Conservation (phyloP, 2,888 invertebrate genomes). For the Cheilosia soror region DNA sequence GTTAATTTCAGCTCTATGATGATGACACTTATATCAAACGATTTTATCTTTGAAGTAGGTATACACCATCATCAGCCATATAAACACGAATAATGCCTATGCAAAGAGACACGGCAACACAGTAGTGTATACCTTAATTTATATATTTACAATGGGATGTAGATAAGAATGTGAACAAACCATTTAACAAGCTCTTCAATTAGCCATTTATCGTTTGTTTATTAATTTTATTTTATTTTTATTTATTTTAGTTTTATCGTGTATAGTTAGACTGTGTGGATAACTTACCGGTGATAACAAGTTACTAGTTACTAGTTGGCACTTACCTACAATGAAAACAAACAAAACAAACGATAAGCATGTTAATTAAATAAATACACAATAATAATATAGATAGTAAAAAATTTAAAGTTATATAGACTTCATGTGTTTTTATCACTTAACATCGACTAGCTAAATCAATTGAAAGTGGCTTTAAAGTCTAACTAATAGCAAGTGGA, state of each 20-base stretch:
- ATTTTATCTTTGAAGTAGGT: slow-evolving; percentile 41
- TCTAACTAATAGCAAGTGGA: too few relatives aligned
- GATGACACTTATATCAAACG: slow-evolving; percentile 9
- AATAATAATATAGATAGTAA: neutral
- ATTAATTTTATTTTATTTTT: slow-evolving; percentile 9
- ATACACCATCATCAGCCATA: slow-evolving; percentile 12
- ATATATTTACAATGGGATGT: slow-evolving; percentile 48
- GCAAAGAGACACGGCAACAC: slow-evolving; percentile 19
- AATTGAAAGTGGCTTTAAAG: too few relatives aligned
- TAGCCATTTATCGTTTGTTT: slow-evolving; percentile 40
- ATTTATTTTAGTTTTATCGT: slow-evolving; percentile 9
- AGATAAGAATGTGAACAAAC: slow-evolving; percentile 39
- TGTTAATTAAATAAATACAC: slow-evolving; percentile 5
- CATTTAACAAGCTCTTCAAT: slow-evolving; percentile 20
- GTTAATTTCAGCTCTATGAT: neutral
- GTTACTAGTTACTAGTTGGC: neutral
- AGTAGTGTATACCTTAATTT: slow-evolving; percentile 25
- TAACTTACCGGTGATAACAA: slow-evolving; percentile 39
- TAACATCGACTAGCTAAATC: too few relatives aligned
- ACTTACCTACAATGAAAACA: slow-evolving; percentile 51
- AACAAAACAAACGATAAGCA: neutral
- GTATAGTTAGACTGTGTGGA: neutral
- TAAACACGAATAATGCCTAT: slow-evolving; percentile 1
- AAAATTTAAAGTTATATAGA: too few relatives aligned
- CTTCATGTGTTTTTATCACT: too few relatives aligned